These are phyloP conservation scores for Eupithecia centaureata DNA, from an alignment of 2,888 invertebrate species.

Conservation along the genomic window DNA sequence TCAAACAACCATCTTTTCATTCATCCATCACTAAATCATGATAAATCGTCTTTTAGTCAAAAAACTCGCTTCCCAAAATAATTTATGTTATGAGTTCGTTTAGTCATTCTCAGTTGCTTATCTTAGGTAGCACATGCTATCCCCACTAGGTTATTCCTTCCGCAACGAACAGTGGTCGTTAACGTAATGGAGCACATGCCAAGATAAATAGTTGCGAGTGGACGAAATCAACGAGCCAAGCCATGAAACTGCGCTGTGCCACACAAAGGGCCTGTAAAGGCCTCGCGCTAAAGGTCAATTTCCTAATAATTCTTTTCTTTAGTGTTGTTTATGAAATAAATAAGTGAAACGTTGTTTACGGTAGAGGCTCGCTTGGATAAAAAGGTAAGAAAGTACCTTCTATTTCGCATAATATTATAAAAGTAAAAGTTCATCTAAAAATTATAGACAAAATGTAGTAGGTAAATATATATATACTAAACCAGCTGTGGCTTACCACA, in stretches of 20 bases:
- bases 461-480: not conserved
- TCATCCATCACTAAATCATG: too few relatives aligned
- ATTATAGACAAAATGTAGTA: not conserved
- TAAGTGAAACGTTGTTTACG: not conserved
- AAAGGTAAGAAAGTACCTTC: not conserved
- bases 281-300: slow-evolving; percentile 49
- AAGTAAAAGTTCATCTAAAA: not conserved
- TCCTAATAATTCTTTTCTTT: slow-evolving; percentile 46
- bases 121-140: not conserved
- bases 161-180: slow-evolving; percentile 73
- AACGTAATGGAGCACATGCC: slow-evolving; percentile 70
- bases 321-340: slow-evolving; percentile 16
- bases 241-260: slow-evolving; percentile 48
- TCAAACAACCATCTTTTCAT: too few relatives aligned
- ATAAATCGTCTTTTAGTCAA: too few relatives aligned
- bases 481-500: too few relatives aligned
- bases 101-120: slow-evolving; percentile 1
- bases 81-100: not conserved
- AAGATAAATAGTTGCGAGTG: slow-evolving; percentile 70
- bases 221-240: slow-evolving; percentile 65
- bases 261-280: slow-evolving; percentile 54
- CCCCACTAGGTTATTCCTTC: slow-evolving; percentile 57
- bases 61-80: not conserved
- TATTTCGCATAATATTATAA: not conserved
- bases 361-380: not conserved